These are phyloP conservation scores for Crypturellus tataupa DNA, from an alignment of 2,797 vertebrate species.

Conservation along the genomic window DNA sequence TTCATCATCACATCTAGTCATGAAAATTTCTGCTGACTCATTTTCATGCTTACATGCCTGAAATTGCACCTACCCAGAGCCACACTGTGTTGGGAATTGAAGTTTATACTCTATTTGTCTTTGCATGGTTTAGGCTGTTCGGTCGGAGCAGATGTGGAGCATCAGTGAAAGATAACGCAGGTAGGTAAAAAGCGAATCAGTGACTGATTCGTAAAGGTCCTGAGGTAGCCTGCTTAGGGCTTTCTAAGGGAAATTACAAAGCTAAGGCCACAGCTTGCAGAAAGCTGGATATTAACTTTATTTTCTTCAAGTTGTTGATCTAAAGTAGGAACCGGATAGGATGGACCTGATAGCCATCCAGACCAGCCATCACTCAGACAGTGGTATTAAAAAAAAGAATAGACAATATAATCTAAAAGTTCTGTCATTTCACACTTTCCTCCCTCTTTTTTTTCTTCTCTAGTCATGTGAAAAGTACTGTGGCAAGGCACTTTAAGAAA, in stretches of 20 bases:
- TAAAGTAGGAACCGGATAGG: background rate
- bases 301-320: background rate
- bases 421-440: rapidly evolving
- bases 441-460: rapidly evolving
- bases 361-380: background rate
- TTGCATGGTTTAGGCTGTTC: background rate
- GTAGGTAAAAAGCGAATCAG: background rate
- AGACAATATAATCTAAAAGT: background rate
- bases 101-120: constrained; percentile 24
- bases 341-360: background rate
- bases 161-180: background rate
- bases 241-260: constrained; percentile 11
- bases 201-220: constrained; percentile 1
- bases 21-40: background rate
- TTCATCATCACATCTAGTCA: background rate
- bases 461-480: background rate
- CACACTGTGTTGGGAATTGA: background rate
- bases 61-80: constrained; percentile 20
- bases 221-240: background rate
- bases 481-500: background rate
- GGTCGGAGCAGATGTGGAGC: constrained; percentile 8
- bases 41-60: background rate
- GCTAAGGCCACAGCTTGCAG: background rate
- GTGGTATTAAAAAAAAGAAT: background rate
- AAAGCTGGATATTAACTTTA: background rate